Base-by-base conservation (phyloP, 2,113 vertebrate species). In the Pedionomus torquatus region DNA sequence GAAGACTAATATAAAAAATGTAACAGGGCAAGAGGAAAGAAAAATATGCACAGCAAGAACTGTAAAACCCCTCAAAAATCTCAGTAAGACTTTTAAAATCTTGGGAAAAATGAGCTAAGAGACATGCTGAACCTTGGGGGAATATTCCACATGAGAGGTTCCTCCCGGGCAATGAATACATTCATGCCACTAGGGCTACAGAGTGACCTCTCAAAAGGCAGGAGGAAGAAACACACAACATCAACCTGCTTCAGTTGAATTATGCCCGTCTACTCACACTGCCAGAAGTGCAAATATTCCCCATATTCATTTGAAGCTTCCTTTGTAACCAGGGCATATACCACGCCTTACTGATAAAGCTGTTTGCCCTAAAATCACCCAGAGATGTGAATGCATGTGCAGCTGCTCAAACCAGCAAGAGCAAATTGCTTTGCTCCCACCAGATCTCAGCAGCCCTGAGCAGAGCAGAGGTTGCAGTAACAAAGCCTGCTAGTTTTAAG, bases 301-400 rank as follows among this genome's bases (percentile, higher is more conserved):
- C 8, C 3, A 43, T 46, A 66, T 70, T 63, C 41, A 17, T 1
- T 8, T 1, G 46, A 35, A 72, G 4, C 33, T 49, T 41, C 39
- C 33, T 0, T 0, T 19, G 20, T 13, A 43, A 21, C 37, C 1
- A 0, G 25, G 51, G 37, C 2, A 1, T 61, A 70, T 4, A 3
- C 49, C 16, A 37, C 24, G 58, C 60, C 72, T 51, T 4, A 41
- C 11, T 70, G 72, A 33, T 52, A 71, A 82, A 89, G 24, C 33
- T 57, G 33, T 16, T 35, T 35, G 26, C 35, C 30, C 76, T 60
- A 26, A 61, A 75, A 65, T 61, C 43, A 68, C 43, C 48, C 48
- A 39, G 72, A 58, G 30, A 64, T 2, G 4, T 4, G 51, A 92
- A 85, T 5, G 33, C 55, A 81, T 90, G 57, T 6, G 35, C 48